Base-by-base conservation (phyloP, 2,113 vertebrate species). In the Phylloscopus trochiloides region DNA sequence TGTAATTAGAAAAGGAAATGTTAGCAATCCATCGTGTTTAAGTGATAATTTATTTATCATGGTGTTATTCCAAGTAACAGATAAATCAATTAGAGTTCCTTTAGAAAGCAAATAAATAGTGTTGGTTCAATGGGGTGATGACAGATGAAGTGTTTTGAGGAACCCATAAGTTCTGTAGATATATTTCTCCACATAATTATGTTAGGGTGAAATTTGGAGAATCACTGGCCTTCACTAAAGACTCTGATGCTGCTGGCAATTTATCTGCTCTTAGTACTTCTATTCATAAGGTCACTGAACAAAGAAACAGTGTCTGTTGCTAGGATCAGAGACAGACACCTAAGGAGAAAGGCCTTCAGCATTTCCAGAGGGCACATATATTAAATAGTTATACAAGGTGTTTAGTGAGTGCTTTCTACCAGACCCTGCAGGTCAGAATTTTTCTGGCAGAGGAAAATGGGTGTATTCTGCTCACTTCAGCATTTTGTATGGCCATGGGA, bases 11-110 rank as follows among this genome's bases (percentile, higher is more conserved):
- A 91, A 97, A 96, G 86, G 82, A 97, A 98, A 96, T 87, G 63
- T 63, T 90, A 81, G 86, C 32, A 94, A 94, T 90, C 62, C 59
- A 31, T 94, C 2, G 28, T 86, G 66, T 88, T 96, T 86, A 94
- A 96, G 97, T 94, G 98, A 96, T 97, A 97, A 98, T 97, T 97
- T 98, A 97, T 97, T 98, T 98, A 97, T 98, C 97, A 43, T 9
- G 25, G 47, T 96, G 67, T 97, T 97, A 97, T 97, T 96, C 85
- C 22, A 20, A 97, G 90, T 82, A 97, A 77, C 47, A 96, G 97
- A 98, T 98, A 98, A 97, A 96, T 92, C 95, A 97, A 97, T 98
- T 98, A 98, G 86, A 86, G 81, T 81, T 88, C 32, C 90, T 82
- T 95, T 94, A 29, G 18, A 81, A 45, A 94, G 86, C 19, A 52